These are phyloP conservation scores for Asarcornis scutulata DNA, from an alignment of 2,113 vertebrate genomes.

Conservation along the genomic window DNA sequence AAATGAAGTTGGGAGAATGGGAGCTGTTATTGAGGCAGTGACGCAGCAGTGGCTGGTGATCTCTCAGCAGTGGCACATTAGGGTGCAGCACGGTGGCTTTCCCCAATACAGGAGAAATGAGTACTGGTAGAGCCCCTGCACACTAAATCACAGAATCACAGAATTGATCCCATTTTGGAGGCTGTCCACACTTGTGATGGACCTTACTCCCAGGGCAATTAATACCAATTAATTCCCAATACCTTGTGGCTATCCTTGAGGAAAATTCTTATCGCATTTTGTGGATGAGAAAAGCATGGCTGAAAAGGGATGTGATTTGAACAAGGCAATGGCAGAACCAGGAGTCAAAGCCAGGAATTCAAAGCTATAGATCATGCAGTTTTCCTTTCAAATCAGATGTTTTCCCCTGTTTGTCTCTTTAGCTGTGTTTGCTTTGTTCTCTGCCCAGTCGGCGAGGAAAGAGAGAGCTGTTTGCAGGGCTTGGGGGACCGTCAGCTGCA, in stretches of 20 bases:
- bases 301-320: neutral
- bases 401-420: neutral
- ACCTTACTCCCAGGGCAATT: neutral
- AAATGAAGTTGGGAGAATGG: rapidly evolving
- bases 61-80: rapidly evolving
- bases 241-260: neutral
- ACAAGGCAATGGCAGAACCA: neutral
- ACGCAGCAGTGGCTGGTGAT: neutral
- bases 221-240: neutral
- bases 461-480: neutral
- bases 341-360: neutral
- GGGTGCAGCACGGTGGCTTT: neutral
- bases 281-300: neutral
- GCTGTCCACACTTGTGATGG: neutral
- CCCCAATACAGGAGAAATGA: neutral
- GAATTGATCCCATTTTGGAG: neutral
- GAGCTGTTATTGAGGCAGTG: neutral
- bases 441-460: rapidly evolving
- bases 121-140: neutral
- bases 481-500: neutral
- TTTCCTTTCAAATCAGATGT: neutral
- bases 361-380: rapidly evolving
- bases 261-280: neutral
- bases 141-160: neutral
- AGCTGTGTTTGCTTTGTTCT: neutral